Base-by-base conservation (phyloP, 92 coral and sea anemone genomes). In the Scolanthus callimorphus region DNA sequence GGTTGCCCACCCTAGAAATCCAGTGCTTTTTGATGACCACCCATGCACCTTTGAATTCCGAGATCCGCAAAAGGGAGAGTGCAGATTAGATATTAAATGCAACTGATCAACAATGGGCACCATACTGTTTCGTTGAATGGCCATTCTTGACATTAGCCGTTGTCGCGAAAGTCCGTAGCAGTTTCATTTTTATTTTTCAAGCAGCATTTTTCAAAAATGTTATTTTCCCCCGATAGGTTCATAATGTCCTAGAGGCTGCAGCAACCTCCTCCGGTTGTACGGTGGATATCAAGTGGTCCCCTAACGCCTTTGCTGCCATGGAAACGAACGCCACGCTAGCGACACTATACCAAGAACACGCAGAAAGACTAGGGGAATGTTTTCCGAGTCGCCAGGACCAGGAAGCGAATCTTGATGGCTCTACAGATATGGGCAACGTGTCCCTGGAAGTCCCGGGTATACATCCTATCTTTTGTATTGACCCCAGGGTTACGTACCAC, bases 341-440 rank as follows among this genome's bases (percentile, higher is more conserved):
- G 29, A 25, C 51, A 21, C 20, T 83, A 27, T 91, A 91, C 66
- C 97, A 86, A 49, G 67, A 79, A 57, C 83, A 79, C 22, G 85
- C 95, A 0, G 85, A 73, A 26, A 57, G 59, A 15, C 67, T 86
- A 13, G 95, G 97, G 1, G 70, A 74, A 49, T 65, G 57, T 15
- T 86, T 86, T 50, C 37, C 46, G 21, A 34, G 85, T 1, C 67
- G 64, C 17, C 70, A 55, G 44, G 72, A 79, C 45, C 97, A 91
- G 43, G 97, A 81, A 39, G 78, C 85, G 13, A 61, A 78, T 15
- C 53, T 79, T 4, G 97, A 88, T 45, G 97, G 97, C 0, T 91
- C 97, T 15, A 91, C 95, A n/a, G 97, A 91, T 58, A 75, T 91
- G 85, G 97, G 95, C 11, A 91, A 91, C 75, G 97, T 91, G 6